Evolutionary conservation across 2,888 invertebrate genomes (phyloP).

Genomic region (Drosophila niveifrons): DNA sequence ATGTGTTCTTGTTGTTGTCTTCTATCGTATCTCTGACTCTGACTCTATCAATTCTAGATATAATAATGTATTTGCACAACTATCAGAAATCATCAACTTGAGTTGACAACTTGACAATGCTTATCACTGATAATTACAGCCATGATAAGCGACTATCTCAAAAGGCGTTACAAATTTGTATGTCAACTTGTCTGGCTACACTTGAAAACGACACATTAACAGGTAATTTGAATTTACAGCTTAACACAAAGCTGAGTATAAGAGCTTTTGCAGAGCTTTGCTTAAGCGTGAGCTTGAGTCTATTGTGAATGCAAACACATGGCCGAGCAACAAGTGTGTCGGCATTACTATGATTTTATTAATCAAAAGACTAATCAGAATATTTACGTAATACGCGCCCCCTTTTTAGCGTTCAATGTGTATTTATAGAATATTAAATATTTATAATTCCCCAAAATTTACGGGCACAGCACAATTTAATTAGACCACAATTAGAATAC

Average conservation of each 20-base stretch:
- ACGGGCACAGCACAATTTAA: constrained; percentile 34
- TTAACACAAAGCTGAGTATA: constrained; percentile 1
- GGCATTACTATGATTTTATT: not conserved
- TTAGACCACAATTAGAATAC: constrained; percentile 57
- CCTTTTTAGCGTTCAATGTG: constrained; percentile 2
- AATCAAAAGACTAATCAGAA: not conserved
- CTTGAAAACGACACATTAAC: constrained; percentile 32
- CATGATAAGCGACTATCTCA: constrained; percentile 39
- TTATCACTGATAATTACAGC: constrained; percentile 49
- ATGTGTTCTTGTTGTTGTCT: not conserved
- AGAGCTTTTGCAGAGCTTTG: constrained; percentile 17
- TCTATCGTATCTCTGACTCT: not conserved
- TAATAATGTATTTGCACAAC: constrained; percentile 36
- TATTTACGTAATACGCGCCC: constrained; percentile 1
- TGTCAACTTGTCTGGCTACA: constrained; percentile 27
- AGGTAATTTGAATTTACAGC: constrained; percentile 26
- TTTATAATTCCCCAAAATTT: constrained; percentile 27
- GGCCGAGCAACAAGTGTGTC: constrained; percentile 12
- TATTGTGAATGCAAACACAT: constrained; percentile 10
- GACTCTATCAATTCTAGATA: constrained; percentile 49
- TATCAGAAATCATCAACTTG: constrained; percentile 32
- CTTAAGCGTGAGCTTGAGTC: not conserved
- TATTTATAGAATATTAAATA: constrained; percentile 21
- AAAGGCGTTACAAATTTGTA: constrained; percentile 32
- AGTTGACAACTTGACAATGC: constrained; percentile 38